Conservation (phyloP, 2,113 vertebrate species). For the Salminus brasiliensis region DNA sequence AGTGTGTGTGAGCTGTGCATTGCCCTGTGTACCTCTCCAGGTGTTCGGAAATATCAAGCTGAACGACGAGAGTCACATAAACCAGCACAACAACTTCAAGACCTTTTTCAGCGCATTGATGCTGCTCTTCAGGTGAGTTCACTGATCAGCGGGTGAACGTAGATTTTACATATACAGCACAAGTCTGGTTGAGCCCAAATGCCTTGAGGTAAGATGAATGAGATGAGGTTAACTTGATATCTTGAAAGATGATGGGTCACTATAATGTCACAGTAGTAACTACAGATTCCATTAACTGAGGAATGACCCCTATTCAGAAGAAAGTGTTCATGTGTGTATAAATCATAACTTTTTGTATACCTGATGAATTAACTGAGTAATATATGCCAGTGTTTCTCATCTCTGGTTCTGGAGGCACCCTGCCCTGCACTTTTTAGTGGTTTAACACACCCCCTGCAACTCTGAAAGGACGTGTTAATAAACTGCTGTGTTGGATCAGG, state of each 20-base stretch:
- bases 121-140: conserved; percentile 93
- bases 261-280: background rate
- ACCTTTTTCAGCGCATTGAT: conserved; percentile 95
- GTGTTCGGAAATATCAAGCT: conserved; percentile 98
- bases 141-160: too few relatives aligned
- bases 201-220: too few relatives aligned
- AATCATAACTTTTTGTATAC: background rate
- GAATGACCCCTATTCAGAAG: background rate
- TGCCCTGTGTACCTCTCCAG: conserved; percentile 65
- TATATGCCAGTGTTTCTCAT: too few relatives aligned
- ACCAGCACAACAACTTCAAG: conserved; percentile 98
- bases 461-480: too few relatives aligned
- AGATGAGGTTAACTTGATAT: too few relatives aligned
- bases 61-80: conserved; percentile 96
- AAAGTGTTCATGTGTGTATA: background rate
- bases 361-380: too few relatives aligned
- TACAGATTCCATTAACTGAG: background rate
- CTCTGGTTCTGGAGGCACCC: too few relatives aligned
- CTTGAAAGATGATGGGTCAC: background rate
- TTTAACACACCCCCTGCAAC: too few relatives aligned
- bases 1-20: background rate
- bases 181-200: background rate
- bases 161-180: background rate
- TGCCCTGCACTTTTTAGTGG: too few relatives aligned
- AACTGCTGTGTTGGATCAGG: too few relatives aligned